These are phyloP conservation scores for Neoitamus cyanurus DNA, from an alignment of 2,888 invertebrate species.

Conservation along the genomic window DNA sequence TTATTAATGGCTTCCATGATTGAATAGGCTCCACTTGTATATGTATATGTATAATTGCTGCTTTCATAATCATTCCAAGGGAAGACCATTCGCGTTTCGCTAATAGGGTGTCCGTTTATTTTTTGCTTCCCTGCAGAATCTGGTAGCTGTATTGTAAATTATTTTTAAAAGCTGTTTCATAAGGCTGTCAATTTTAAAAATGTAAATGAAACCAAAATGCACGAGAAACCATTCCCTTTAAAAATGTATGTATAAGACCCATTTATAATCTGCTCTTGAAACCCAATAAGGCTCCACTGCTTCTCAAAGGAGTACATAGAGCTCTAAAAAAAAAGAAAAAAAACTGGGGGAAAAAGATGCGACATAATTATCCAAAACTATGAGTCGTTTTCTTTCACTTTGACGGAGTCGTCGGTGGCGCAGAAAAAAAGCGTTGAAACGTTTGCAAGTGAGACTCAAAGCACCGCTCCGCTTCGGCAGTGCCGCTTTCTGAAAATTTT, in stretches of 20 bases:
- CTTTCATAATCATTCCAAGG: too few species aligned
- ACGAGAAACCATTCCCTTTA: not conserved
- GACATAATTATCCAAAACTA: not conserved
- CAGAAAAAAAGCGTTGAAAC: not conserved
- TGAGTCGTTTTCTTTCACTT: not conserved
- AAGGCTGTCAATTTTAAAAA: too few species aligned
- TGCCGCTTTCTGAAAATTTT: slow-evolving; percentile 25
- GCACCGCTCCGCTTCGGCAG: not conserved
- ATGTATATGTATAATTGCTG: too few species aligned
- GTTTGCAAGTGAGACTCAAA: not conserved
- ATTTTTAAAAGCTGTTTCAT: too few species aligned
- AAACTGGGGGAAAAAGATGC: not conserved
- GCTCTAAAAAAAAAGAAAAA: too few species aligned
- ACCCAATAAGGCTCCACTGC: not conserved
- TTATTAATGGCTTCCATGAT: too few species aligned
- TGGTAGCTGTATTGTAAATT: too few species aligned
- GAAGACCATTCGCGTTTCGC: too few species aligned
- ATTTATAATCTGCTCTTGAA: not conserved
- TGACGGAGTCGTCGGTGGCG: not conserved
- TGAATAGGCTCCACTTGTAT: too few species aligned
- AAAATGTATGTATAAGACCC: not conserved
- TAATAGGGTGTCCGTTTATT: too few species aligned
- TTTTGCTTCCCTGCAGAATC: too few species aligned
- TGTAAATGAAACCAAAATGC: too few species aligned
- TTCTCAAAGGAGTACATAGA: not conserved